Base-by-base conservation (phyloP, 2,113 vertebrate genomes). In the Gallinago paraguaiae region DNA sequence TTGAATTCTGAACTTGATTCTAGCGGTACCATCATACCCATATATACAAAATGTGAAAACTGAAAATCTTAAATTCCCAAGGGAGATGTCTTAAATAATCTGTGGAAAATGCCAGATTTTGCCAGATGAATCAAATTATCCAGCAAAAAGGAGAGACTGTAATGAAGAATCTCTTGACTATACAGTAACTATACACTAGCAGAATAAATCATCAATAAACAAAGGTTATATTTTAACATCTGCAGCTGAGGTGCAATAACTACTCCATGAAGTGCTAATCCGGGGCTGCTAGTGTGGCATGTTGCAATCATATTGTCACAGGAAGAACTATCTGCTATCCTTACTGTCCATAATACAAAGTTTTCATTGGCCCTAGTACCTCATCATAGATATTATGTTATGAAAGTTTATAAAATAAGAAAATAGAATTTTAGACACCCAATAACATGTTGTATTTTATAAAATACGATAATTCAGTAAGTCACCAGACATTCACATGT, bases 261-360 rank as follows among this genome's bases (percentile, higher is more conserved):
- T 67, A 14, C 39, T 63, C 51, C 61, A 41, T 13, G 28, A 92
- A 71, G 41, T n/a, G 41, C 71, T 50, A 5, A 70, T 41, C 22
- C 4, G 51, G 18, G 17, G 24, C 3, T 71, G 43, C 46, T n/a
- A 19, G 11, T 13, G n/a, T 30, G 31, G 19, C 6, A 6, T 0
- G 8, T 37, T 64, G 76, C 63, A 80, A 37, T 72, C 24, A 19
- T 10, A 8, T 8, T 78, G 46, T 25, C 41, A 67, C 46, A 81
- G 54, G 67, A 50, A 72, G 9, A 46, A 30, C 79, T 68, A 59
- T 43, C 48, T 79, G 18, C 51, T 45, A 5, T 53, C 64, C 86
- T 80, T 64, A 60, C 12, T 79, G 35, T 24, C 27, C 56, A 11
- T 6, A 8, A 45, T 13, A 28, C 0, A 1, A 90, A 85, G 59